phyloP scores from a whole-genome alignment of 2,797 vertebrate species.

The Lutjanus campechanus region DNA sequence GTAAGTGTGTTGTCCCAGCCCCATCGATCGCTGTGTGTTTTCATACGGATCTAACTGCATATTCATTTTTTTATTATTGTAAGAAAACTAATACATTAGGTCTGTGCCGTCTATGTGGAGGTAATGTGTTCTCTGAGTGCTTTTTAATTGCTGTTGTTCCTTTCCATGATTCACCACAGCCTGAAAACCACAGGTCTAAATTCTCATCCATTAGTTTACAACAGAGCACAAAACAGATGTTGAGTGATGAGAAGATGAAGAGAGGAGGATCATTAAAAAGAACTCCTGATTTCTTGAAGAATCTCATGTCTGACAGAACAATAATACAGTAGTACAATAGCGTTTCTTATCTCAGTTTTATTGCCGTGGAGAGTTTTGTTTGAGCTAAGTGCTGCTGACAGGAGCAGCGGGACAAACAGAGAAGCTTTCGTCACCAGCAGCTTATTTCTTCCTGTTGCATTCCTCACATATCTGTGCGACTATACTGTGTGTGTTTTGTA shows the following conservation, averaged over 20 bases:
- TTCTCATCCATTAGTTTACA: slow-evolving; percentile 1
- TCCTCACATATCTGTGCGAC: slow-evolving; percentile 30
- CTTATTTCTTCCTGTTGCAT: slow-evolving; percentile 19
- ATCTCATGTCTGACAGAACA: not conserved
- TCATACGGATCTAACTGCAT: not conserved
- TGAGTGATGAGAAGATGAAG: not conserved
- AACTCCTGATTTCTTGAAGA: not conserved
- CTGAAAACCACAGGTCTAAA: not conserved
- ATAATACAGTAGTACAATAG: not conserved
- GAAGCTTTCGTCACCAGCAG: slow-evolving; percentile 14
- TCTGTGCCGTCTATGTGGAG: not conserved
- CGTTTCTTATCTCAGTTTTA: not conserved
- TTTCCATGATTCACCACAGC: not conserved
- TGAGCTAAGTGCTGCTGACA: slow-evolving; percentile 25
- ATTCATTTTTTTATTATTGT: too few relatives aligned
- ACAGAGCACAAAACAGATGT: not conserved
- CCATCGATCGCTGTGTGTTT: too few relatives aligned
- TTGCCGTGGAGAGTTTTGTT: slow-evolving; percentile 9
- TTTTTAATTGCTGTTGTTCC: not conserved
- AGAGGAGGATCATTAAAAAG: not conserved
- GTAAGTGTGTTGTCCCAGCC: too few relatives aligned
- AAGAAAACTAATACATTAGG: too few relatives aligned
- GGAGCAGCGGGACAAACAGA: slow-evolving; percentile 15
- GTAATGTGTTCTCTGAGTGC: not conserved
- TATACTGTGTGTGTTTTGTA: not conserved